A percentile compares a stretch with the other conserved stretches of the same genome.
phyloP scores from a whole-genome alignment of 64 coral and sea anemone species.

The Pachyseris speciosa region DNA sequence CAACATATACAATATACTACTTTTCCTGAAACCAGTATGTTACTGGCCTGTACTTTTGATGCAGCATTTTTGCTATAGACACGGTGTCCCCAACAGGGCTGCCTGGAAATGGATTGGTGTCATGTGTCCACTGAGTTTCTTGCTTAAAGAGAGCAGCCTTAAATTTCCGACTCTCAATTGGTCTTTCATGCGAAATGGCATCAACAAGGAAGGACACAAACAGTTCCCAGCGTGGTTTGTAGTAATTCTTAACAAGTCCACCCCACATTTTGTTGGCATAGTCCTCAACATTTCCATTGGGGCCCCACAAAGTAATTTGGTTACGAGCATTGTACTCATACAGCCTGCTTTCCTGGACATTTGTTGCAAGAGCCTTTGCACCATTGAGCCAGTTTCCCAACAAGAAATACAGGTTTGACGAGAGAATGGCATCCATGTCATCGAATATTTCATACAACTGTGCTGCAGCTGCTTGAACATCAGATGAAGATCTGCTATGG shows the following conservation, averaged over 20 bases:
- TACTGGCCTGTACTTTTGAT: slow-evolving; percentile 63
- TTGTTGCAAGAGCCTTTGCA: slow-evolving; percentile 82
- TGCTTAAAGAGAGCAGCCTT: slow-evolving; percentile 20
- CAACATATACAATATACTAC: no score
- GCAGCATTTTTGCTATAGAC: slow-evolving; percentile 45
- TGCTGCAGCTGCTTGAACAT: background rate
- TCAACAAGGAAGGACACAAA: slow-evolving; percentile 51
- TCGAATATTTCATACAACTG: slow-evolving; percentile 53
- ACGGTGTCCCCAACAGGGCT: slow-evolving; percentile 72
- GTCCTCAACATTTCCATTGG: slow-evolving; percentile 81
- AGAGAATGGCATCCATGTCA: slow-evolving; percentile 84
- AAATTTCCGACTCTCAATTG: slow-evolving; percentile 59
- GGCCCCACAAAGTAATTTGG: slow-evolving; percentile 95
- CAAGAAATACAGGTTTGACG: slow-evolving; percentile 85
- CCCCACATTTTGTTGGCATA: slow-evolving; percentile 98
- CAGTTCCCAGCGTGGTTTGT: slow-evolving; percentile 77
- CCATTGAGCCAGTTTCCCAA: slow-evolving; percentile 84
- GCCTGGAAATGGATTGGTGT: slow-evolving; percentile 57
- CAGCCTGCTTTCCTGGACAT: slow-evolving; percentile 38
- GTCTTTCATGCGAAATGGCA: slow-evolving; percentile 49
- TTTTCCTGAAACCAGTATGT: background rate
- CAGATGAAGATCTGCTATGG: slow-evolving; percentile 13
- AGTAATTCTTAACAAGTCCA: slow-evolving; percentile 77
- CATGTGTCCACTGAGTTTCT: slow-evolving; percentile 75
- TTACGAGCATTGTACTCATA: slow-evolving; percentile 94